A percentile compares a stretch with the other conserved stretches of the same genome.
Conservation (phyloP, 2,113 vertebrate genomes). For the Fregetta grallaria region DNA sequence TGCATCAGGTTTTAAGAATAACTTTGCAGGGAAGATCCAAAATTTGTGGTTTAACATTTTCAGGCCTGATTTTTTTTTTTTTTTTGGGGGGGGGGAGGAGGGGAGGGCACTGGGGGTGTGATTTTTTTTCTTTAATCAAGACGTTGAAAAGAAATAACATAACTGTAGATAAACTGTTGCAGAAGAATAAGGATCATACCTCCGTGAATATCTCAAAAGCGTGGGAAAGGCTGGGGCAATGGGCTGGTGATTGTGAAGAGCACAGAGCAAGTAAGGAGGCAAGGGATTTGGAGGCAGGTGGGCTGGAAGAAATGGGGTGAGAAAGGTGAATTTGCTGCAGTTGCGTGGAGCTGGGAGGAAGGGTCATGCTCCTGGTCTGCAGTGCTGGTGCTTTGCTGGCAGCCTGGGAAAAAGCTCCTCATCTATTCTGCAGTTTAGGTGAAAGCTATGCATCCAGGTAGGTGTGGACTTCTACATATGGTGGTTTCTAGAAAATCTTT, state of each 20-base stretch:
- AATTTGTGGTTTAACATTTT: background rate
- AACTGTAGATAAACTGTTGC: background rate
- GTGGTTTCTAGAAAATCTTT: background rate
- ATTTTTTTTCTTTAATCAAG: background rate
- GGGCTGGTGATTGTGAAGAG: background rate
- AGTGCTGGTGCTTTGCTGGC: background rate
- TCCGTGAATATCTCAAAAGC: background rate
- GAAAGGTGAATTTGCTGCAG: background rate
- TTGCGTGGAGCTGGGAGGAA: background rate
- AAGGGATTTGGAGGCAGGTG: background rate
- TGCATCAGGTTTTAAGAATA: constrained; percentile 15
- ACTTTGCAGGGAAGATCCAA: background rate
- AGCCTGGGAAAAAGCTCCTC: background rate
- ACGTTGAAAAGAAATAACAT: background rate
- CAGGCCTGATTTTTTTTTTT: background rate
- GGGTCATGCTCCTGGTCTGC: background rate
- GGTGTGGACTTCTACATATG: fast-evolving
- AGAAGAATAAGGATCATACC: background rate
- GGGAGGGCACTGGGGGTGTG: too few species aligned
- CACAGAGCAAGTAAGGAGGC: fast-evolving
- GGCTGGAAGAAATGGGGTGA: background rate
- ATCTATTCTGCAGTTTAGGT: fast-evolving
- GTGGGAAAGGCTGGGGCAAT: fast-evolving
- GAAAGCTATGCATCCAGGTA: background rate
- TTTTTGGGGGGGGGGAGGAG: fast-evolving